phyloP scores from a whole-genome alignment of 2,888 invertebrate species.

The Oasisia sp. region DNA sequence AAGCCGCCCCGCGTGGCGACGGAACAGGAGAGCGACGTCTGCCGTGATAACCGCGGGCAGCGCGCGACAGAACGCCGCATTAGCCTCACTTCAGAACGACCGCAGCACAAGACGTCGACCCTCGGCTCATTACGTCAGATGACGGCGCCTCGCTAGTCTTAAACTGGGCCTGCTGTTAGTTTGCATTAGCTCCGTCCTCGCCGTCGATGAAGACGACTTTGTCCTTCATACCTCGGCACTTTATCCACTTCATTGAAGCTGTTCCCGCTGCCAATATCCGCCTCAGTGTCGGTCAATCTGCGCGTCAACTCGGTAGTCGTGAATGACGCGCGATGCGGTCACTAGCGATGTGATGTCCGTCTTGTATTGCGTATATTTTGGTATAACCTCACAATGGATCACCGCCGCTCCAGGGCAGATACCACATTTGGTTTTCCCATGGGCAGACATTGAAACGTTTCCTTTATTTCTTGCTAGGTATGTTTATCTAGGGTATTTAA shows the following conservation, averaged over 20 bases:
- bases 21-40: neutral
- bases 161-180: neutral
- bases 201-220: neutral
- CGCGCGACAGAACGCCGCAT: neutral
- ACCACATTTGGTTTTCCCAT: too few species aligned
- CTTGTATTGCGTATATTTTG: neutral
- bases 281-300: neutral
- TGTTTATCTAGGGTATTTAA: too few species aligned
- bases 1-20: neutral
- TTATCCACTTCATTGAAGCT: neutral
- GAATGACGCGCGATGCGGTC: neutral
- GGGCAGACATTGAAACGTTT: too few species aligned
- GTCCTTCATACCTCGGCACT: neutral
- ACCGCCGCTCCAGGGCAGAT: neutral
- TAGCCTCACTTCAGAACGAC: neutral
- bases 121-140: neutral
- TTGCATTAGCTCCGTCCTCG: neutral
- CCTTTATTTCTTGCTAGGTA: too few species aligned
- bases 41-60: neutral
- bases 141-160: neutral
- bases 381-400: neutral
- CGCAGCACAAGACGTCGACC: neutral
- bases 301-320: neutral
- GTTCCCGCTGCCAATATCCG: neutral
- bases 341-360: neutral